Conservation (phyloP, 2,888 invertebrate genomes). For the Operophtera brumata region DNA sequence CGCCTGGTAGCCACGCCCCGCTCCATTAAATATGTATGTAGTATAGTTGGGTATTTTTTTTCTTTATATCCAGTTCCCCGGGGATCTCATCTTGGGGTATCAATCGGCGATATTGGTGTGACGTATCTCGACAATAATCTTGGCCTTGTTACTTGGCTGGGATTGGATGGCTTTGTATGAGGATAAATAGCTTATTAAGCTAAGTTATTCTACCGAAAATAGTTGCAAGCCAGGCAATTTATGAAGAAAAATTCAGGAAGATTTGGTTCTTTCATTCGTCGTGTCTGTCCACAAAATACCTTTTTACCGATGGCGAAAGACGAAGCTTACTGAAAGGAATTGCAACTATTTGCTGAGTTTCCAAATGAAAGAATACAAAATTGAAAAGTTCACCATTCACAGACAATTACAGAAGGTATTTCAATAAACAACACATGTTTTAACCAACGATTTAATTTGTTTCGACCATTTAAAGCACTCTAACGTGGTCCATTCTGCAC, state of each 20-base stretch:
- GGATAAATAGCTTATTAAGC: constrained; percentile 5
- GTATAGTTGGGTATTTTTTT: constrained; percentile 55
- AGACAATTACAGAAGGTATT: constrained; percentile 24
- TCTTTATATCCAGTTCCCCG: constrained; percentile 51
- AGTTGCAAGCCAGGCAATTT: background rate
- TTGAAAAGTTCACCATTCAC: constrained; percentile 19
- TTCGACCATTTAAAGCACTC: constrained; percentile 27
- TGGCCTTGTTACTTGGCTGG: constrained; percentile 17
- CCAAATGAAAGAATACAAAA: background rate
- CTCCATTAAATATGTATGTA: constrained; percentile 68
- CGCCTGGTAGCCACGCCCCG: constrained; percentile 67
- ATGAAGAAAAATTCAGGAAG: background rate
- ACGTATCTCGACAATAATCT: constrained; percentile 66
- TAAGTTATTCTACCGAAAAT: background rate
- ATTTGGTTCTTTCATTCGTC: too few relatives aligned
- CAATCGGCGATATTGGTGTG: constrained; percentile 66
- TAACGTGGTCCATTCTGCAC: constrained; percentile 24
- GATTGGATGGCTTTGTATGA: constrained; percentile 11
- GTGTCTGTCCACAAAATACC: too few relatives aligned
- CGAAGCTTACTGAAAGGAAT: too few relatives aligned
- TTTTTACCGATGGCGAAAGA: too few relatives aligned
- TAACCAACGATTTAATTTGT: constrained; percentile 26
- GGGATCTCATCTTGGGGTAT: constrained; percentile 64
- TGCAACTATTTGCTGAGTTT: too few relatives aligned
- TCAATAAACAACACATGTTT: constrained; percentile 26